These are phyloP conservation scores for Ageneiosus marmoratus DNA, from an alignment of 2,113 vertebrate species.

Conservation along the genomic window DNA sequence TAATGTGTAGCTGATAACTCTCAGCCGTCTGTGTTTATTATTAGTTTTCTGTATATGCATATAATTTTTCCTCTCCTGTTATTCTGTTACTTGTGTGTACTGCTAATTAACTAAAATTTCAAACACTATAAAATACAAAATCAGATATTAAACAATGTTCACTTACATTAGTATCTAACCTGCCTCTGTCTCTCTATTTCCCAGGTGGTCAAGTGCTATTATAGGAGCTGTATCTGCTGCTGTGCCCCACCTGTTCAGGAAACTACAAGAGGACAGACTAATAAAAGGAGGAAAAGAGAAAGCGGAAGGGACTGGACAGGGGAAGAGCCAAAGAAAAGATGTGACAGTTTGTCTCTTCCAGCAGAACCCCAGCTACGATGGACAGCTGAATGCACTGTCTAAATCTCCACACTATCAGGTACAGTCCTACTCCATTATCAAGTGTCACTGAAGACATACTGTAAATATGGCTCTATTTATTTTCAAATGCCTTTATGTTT, in stretches of 20 bases:
- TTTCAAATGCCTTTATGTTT: not conserved
- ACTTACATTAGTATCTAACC: conserved; percentile 49
- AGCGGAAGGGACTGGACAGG: not conserved
- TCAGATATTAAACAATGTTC: not conserved
- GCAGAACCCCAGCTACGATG: conserved; percentile 64
- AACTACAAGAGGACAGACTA: not conserved
- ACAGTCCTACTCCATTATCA: conserved; percentile 7
- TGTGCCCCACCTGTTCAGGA: conserved; percentile 18
- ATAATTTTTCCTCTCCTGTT: not conserved
- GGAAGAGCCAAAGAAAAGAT: conserved; percentile 50
- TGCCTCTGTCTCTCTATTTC: conserved; percentile 34
- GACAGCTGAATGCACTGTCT: conserved; percentile 63
- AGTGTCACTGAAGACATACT: not conserved
- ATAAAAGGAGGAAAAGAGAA: not conserved
- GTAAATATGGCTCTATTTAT: not conserved
- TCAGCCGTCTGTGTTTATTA: not conserved
- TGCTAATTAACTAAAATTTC: conserved; percentile 7
- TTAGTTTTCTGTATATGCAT: not conserved
- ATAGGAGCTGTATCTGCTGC: conserved; percentile 10
- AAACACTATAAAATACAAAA: not conserved
- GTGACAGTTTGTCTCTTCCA: conserved; percentile 59
- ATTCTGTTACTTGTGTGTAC: not conserved
- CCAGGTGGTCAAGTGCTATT: conserved; percentile 52
- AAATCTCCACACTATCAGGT: conserved; percentile 67
- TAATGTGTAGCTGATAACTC: not conserved